Base-by-base conservation (phyloP, 2,797 vertebrate species). In the Botia kubotai region DNA sequence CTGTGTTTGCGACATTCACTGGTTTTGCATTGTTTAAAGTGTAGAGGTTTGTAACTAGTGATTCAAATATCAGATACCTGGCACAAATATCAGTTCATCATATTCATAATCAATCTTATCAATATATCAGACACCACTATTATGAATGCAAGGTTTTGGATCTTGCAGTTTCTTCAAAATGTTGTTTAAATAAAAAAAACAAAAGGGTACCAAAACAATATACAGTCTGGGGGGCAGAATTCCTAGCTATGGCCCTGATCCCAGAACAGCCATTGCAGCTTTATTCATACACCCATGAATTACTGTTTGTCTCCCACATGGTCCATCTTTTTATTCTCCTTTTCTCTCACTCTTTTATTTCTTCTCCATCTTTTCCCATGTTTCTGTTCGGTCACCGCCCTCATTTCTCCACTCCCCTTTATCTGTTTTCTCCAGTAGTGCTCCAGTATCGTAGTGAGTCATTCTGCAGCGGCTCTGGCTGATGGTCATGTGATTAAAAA, bases 401-500 rank as follows among this genome's bases (percentile, higher is more conserved):
- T 80, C 80, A 79, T 79, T 79, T 75, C n/a, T 75, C n/a, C 67
- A 17, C 36, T 71, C 55, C 46, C 53, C 60, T 46, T 29, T 10
- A 11, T 58, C 74, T 50, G 83, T 83, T 77, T 87, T 86, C 87
- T 90, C 88, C 90, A 90, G 89, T 89, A 84, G 87, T 80, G 52
- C 76, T 87, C 88, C 88, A 87, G 77, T 90, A 89, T 92, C 90
- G 91, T 89, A 88, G 89, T 92, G 90, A 92, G 93, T 91, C 91
- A 90, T 91, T 90, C 90, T 92, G 91, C 91, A 91, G 92, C 89
- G 89, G 89, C 77, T 50, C 91, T 88, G 90, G 89, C 88, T 91
- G 82, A 82, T 57, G 83, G 93, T 93, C 94, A 94, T 83, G 89
- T 94, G 93, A 93, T 92, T 89, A 89, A 93, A 94, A 90, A 91